These are phyloP conservation scores for Neuroterus valhalla DNA, from an alignment of 1,140 invertebrate species.

Conservation along the genomic window DNA sequence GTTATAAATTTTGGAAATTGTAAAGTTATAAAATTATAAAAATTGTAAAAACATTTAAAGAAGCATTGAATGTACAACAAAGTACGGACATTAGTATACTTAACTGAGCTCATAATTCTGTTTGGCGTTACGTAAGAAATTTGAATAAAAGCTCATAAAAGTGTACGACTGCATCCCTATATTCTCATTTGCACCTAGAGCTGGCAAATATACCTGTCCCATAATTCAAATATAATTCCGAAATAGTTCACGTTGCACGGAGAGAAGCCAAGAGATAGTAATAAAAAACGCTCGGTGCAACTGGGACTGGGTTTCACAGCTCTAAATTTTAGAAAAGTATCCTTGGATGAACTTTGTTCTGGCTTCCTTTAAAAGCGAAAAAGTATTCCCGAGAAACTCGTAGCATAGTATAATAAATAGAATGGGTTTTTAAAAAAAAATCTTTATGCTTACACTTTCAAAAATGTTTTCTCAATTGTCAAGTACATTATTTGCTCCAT, in stretches of 20 bases:
- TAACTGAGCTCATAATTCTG: too few species aligned
- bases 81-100: too few species aligned
- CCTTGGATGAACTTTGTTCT: background rate
- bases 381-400: background rate
- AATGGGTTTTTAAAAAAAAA: background rate
- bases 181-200: slow-evolving; percentile 21
- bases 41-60: background rate
- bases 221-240: slow-evolving; percentile 5
- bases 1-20: background rate
- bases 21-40: background rate
- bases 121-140: background rate
- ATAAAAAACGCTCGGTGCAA: slow-evolving; percentile 4
- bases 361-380: background rate
- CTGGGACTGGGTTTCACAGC: background rate
- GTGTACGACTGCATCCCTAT: background rate
- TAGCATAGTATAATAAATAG: background rate
- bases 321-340: slow-evolving; percentile 4
- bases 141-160: background rate
- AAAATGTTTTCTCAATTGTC: too few species aligned
- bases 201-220: background rate
- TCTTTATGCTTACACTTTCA: background rate
- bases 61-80: background rate
- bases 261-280: slow-evolving; percentile 9
- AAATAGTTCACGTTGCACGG: background rate
- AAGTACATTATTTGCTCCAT: too few species aligned